phyloP scores from a whole-genome alignment of 2,888 invertebrate genomes.

The Platycheirus albimanus region DNA sequence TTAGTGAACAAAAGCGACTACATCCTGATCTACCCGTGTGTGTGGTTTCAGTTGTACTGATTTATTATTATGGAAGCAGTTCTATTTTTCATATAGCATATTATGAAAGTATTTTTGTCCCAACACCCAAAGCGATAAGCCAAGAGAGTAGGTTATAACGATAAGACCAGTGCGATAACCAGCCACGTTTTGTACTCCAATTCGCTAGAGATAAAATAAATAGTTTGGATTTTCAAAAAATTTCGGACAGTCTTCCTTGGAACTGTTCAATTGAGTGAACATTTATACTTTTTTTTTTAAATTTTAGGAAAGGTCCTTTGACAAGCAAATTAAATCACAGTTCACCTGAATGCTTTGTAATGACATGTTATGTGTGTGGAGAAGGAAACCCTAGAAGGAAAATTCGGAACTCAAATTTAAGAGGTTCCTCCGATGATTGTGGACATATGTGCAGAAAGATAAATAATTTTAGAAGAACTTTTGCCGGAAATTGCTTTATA shows the following conservation, averaged over 20 bases:
- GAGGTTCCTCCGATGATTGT: slow-evolving; percentile 19
- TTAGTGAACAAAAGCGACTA: slow-evolving; percentile 18
- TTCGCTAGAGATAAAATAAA: slow-evolving; percentile 45
- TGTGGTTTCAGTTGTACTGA: slow-evolving; percentile 66
- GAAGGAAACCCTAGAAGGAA: slow-evolving; percentile 14
- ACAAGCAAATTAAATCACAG: slow-evolving; percentile 62
- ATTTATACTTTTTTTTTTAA: neutral
- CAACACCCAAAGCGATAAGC: slow-evolving; percentile 21
- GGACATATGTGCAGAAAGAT: slow-evolving; percentile 41
- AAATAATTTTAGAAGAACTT: slow-evolving; percentile 66
- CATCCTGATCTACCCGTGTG: slow-evolving; percentile 30
- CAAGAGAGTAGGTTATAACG: slow-evolving; percentile 1
- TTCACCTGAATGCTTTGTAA: slow-evolving; percentile 61
- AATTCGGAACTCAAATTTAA: slow-evolving; percentile 5
- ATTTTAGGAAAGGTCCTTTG: slow-evolving; percentile 44
- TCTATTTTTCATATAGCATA: slow-evolving; percentile 5
- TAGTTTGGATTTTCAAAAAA: neutral
- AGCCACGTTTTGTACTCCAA: slow-evolving; percentile 38
- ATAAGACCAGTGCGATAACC: slow-evolving; percentile 20
- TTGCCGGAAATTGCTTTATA: slow-evolving; percentile 78
- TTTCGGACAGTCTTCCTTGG: slow-evolving; percentile 11
- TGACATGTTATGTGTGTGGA: slow-evolving; percentile 37
- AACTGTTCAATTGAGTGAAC: neutral
- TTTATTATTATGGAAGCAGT: slow-evolving; percentile 36
- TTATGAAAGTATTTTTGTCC: slow-evolving; percentile 24